These are phyloP conservation scores for Gasterosteus aculeatus DNA, from an alignment of 2,113 vertebrate genomes.

Conservation along the genomic window DNA sequence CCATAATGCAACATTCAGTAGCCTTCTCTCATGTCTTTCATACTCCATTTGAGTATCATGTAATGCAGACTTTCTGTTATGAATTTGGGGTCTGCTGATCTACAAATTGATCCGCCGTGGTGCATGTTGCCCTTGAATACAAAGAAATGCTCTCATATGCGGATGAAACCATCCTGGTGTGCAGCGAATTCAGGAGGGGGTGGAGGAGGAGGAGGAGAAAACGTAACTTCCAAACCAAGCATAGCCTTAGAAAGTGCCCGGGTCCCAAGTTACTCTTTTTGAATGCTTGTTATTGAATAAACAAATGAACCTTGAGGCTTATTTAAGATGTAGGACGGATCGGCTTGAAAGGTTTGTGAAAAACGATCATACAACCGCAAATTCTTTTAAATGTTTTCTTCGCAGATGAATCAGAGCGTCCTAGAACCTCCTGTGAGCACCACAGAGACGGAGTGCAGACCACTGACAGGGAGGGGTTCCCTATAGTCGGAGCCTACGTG, in stretches of 20 bases:
- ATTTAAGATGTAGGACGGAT: not conserved
- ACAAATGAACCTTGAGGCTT: not conserved
- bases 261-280: not conserved
- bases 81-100: not conserved
- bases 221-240: not conserved
- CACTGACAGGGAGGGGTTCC: constrained; percentile 25
- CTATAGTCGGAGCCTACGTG: constrained; percentile 63
- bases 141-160: not conserved
- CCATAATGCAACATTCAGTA: no score
- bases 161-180: not conserved
- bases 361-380: not conserved
- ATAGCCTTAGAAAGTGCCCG: not conserved
- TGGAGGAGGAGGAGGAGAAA: not conserved
- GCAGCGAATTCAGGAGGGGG: not conserved
- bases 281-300: not conserved
- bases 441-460: constrained; percentile 18
- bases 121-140: not conserved
- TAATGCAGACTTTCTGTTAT: no score
- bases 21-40: no score
- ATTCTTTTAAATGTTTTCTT: not conserved
- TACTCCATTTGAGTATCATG: no score
- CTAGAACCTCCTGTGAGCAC: not conserved
- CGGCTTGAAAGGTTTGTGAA: not conserved
- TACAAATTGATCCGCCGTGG: not conserved
- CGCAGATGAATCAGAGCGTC: not conserved